Conservation (phyloP, 2,888 invertebrate species). For the Zhuqinia jingwanae region DNA sequence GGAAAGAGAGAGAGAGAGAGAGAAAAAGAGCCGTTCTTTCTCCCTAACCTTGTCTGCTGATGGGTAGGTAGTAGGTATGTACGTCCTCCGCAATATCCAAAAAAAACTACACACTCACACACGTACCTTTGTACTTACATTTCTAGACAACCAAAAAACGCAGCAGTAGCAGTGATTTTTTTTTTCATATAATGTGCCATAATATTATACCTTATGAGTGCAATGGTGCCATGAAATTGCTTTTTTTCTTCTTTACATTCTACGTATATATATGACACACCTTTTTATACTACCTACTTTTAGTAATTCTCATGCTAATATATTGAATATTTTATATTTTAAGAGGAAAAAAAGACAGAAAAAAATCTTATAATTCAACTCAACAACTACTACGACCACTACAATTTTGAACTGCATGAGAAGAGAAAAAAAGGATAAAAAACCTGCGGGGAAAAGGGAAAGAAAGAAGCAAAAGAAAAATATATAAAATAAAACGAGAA, state of each 20-base stretch:
- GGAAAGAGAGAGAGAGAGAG: conserved; percentile 26
- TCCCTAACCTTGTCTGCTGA: conserved; percentile 4
- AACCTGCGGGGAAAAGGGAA: background rate
- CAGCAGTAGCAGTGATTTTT: conserved; percentile 54
- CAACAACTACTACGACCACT: too few relatives aligned
- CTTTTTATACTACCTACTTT: background rate
- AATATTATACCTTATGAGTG: conserved; percentile 29
- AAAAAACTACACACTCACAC: too few relatives aligned
- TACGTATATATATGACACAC: too few relatives aligned
- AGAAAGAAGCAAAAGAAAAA: too few relatives aligned
- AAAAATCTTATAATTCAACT: too few relatives aligned
- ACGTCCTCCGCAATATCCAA: too few relatives aligned
- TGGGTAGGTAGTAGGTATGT: background rate
- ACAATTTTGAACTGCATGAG: too few relatives aligned
- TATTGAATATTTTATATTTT: too few relatives aligned
- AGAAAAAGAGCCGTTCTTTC: conserved; percentile 3
- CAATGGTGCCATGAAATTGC: conserved; percentile 16
- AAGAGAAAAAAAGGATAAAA: too few relatives aligned
- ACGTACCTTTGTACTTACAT: conserved; percentile 41
- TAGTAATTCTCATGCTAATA: too few relatives aligned
- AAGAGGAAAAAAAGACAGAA: too few relatives aligned
- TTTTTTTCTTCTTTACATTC: too few relatives aligned
- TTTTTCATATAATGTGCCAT: conserved; percentile 41
- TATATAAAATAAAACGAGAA: background rate
- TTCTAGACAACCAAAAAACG: conserved; percentile 44